A percentile compares a stretch with the other conserved stretches of the same genome.
phyloP scores from a whole-genome alignment of 2,113 vertebrate genomes.

The Pyrgilauda ruficollis region DNA sequence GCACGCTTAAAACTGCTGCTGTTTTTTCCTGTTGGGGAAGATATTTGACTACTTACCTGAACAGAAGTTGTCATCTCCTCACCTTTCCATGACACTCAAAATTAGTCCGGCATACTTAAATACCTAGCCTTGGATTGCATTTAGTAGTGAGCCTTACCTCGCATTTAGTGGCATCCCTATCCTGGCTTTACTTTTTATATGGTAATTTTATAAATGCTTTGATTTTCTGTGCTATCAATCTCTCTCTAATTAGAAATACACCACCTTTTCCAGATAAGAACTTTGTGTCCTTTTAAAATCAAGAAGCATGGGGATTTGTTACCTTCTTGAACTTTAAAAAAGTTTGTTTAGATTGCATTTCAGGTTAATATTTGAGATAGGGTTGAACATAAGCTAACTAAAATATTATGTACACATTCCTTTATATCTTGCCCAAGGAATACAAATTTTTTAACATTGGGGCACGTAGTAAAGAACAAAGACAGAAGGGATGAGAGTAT shows the following conservation, averaged over 20 bases:
- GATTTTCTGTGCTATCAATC: not conserved
- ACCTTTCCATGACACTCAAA: not conserved
- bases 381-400: not conserved
- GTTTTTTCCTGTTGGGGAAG: not conserved
- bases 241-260: not conserved
- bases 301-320: not conserved
- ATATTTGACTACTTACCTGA: not conserved
- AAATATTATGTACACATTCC: not conserved
- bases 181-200: not conserved
- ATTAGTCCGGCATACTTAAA: not conserved
- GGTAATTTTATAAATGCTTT: not conserved
- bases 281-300: not conserved
- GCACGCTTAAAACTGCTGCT: not conserved
- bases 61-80: not conserved
- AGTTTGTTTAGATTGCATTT: not conserved
- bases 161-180: not conserved
- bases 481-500: not conserved
- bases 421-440: not conserved
- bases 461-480: not conserved
- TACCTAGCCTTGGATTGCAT: not conserved
- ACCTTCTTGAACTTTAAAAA: not conserved
- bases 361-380: not conserved
- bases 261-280: not conserved
- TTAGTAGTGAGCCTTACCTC: not conserved
- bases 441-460: not conserved